Base-by-base conservation (phyloP, 2,888 invertebrate genomes). In the Lacanobia oleracea region DNA sequence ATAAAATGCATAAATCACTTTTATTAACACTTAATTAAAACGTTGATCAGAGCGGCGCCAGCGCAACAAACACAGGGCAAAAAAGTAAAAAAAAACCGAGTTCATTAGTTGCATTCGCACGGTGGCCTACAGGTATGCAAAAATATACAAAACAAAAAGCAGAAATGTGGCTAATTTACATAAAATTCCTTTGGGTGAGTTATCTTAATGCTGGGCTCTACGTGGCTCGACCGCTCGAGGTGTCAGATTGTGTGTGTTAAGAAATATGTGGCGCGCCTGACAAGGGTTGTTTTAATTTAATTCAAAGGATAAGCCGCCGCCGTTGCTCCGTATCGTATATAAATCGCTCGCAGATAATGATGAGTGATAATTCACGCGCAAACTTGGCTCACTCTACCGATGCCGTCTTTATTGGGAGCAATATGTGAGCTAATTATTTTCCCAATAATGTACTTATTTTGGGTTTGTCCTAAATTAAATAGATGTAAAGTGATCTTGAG, bases 261-360 rank as follows among this genome's bases (percentile, higher is more conserved):
- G 92, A 93, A 91, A 91, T 93, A 92, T 92, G 91, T 86, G 89
- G 87, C 88, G 87, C 86, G 87, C 84, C 89, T 88, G 90, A 90
- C 88, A 85, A 89, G 91, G 91, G 88, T 90, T 90, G 90, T 91
- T 91, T 94, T 91, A 93, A 93, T 93, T 93, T 93, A 92, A 93
- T 91, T 92, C 93, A 94, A 94, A 94, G 92, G 91, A 89, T 90
- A 86, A 88, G 89, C 92, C 92, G 93, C 90, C 88, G 84, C 67
- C 16, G 45, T 61, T 65, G 82, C 79, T 77, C 70, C 89, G 88
- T 91, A 92, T 79, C 76, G 33, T 48, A 54, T 64, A 51, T 93
- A 91, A 91, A 92, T 91, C 88, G 89, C 85, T 88, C 80, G 88
- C 89, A 87, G 92, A 93, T 94, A 93, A 93, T 92, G 88, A 91